Evolutionary conservation across 2,113 vertebrate genomes (phyloP).

Genomic region (Nestor notabilis): DNA sequence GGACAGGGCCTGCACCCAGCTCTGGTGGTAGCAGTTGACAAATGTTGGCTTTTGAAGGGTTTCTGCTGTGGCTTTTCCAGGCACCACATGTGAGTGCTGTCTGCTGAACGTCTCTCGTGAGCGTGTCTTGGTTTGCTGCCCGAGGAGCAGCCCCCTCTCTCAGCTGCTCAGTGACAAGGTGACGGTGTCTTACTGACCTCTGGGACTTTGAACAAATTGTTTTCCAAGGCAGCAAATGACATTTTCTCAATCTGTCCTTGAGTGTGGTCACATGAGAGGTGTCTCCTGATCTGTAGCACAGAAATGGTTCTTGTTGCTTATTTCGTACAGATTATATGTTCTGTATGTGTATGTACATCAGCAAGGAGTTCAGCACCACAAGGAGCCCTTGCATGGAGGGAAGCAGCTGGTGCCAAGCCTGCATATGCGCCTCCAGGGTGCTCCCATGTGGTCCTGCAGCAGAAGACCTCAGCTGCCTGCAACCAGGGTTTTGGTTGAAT

Average conservation of each 20-base stretch:
- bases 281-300: background rate
- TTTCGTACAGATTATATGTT: background rate
- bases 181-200: background rate
- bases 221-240: background rate
- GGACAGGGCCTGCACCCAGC: background rate
- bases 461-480: background rate
- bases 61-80: background rate
- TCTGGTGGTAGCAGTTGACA: background rate
- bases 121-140: background rate
- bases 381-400: background rate
- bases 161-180: background rate
- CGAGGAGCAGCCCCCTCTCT: background rate
- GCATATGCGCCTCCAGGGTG: rapidly evolving
- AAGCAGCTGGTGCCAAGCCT: rapidly evolving
- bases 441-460: background rate
- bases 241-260: background rate
- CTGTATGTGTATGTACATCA: rapidly evolving
- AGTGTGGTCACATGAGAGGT: background rate
- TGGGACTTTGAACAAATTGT: background rate
- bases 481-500: background rate
- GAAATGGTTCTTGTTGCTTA: background rate
- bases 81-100: background rate
- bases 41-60: background rate
- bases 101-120: background rate
- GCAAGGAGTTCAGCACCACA: background rate